phyloP scores from a whole-genome alignment of 1,140 invertebrate species.

The Hycleus cichorii region DNA sequence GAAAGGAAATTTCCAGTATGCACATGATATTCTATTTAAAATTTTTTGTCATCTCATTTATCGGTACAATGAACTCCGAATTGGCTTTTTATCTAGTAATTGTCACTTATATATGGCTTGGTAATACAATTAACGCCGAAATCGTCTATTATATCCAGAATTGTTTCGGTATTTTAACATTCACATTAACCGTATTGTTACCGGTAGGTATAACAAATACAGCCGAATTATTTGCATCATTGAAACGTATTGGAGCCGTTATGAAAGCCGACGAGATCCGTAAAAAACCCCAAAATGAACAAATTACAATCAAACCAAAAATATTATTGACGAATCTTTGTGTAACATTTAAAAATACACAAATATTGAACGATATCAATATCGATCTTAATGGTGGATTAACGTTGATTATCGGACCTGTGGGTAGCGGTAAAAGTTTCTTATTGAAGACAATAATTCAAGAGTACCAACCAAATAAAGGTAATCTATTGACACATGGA shows the following conservation, averaged over 20 bases:
- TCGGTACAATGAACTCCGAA: constrained; percentile 62
- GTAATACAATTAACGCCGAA: constrained; percentile 61
- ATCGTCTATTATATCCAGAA: constrained; percentile 68
- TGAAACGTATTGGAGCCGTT: constrained; percentile 23
- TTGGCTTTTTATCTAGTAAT: constrained; percentile 45
- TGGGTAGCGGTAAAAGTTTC: constrained; percentile 74
- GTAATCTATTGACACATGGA: constrained; percentile 54
- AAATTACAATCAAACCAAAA: constrained; percentile 16
- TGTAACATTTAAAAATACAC: constrained; percentile 26
- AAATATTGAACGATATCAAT: constrained; percentile 52
- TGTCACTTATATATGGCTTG: constrained; percentile 63
- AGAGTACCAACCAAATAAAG: constrained; percentile 56
- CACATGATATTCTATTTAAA: constrained; percentile 31
- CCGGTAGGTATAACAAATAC: constrained; percentile 56
- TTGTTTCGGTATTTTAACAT: constrained; percentile 63
- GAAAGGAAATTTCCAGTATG: constrained; percentile 29
- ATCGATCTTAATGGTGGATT: constrained; percentile 51
- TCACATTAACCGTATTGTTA: constrained; percentile 66
- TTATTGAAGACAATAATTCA: constrained; percentile 60
- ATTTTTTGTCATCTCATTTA: constrained; percentile 20
- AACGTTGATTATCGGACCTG: constrained; percentile 63
- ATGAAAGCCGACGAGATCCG: constrained; percentile 19
- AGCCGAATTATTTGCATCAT: constrained; percentile 40
- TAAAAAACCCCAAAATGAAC: constrained; percentile 1
- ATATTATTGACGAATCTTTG: constrained; percentile 21